Evolutionary conservation across 2,797 vertebrate genomes (phyloP), one percentile per base, ranked within the genome.

Genomic region (Anomalospiza imberbis): DNA sequence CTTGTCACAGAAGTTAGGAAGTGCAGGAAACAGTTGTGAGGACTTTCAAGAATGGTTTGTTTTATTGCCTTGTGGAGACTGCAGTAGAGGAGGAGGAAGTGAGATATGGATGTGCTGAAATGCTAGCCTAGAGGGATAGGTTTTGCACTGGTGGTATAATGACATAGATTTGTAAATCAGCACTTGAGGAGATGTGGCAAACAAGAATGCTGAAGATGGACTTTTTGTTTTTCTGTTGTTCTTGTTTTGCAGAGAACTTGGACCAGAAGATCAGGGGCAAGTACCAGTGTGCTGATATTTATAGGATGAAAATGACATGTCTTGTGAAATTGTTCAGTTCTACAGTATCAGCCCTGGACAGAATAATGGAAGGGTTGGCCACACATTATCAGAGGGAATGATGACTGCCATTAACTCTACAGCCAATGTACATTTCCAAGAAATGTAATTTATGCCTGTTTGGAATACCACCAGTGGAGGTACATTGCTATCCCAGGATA

Each of bases 241-340:
- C 57, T 61, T 73, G 34, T 91, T 94, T 83, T 94, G 72, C 76
- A 88, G 79, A 62, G 31, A 73, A 66, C 83, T 93, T 73, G 48
- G 36, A 47, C 85, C 44, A 66, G 45, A n/a, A 47, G 51, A 57
- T 62, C 40, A 36, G 60, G n/a, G 31, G 40, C 12, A 73, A 82
- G 61, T 57, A 45, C 28, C 48, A 85, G 15, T 22, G 28, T 70
- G 54, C 19, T 85, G 29, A 11, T 82, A n/a, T 44, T 72, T 71
- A 66, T 26, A n/a, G 62, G 34, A 67, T 44, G 31, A 75, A 74
- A 81, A 75, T 44, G 5, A 28, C 17, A 4, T 44, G 26, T 62
- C 54, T 42, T 25, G 57, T 58, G 66, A 48, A 78, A 67, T 18
- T 63, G 48, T 60, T 87, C 10, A 1, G 71, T 40, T 20, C 28